Base-by-base conservation (phyloP, 2,113 vertebrate species). In the Ramphastos sulfuratus region DNA sequence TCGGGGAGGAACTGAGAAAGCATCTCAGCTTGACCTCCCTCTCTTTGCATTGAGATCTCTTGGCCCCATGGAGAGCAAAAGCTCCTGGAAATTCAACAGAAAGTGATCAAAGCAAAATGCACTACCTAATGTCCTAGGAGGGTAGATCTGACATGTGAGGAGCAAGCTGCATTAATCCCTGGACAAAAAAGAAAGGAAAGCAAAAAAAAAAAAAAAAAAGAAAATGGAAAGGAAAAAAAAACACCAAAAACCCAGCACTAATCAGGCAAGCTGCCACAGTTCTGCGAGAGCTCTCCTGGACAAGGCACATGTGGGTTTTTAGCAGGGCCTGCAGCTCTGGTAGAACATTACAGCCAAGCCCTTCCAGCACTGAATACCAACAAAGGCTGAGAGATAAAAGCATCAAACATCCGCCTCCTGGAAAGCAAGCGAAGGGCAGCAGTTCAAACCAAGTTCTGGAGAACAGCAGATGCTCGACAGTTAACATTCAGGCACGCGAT, bases 341-440 rank as follows among this genome's bases (percentile, higher is more conserved):
- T 79, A 84, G 86, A 94, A 96, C 90, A 88, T 93, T 60, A 79
- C 72, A 94, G 91, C 82, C 93, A 84, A 96, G 54, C 87, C 87
- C 87, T 94, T 95, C 93, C 92, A 89, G 90, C 93, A 56, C 92
- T 61, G 76, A 94, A 95, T 72, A 88, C 93, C 95, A 95, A 86
- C 94, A 95, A 94, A 96, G 94, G 70, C 94, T 90, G 66, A 61
- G 84, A 96, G 94, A 96, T 95, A 83, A 96, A 94, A 96, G 91
- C 94, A 95, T 85, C 94, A 81, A 94, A 93, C 94, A 70, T 86
- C 94, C 94, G 94, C 89, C 92, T 95, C 94, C 94, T 94, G 93
- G 91, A 96, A 96, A 95, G 95, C 80, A 46, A 64, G 91, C 21
- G 67, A 86, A 96, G 95, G 95, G 95, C 96, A 96, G 92, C 95